Conservation (phyloP, 1,140 invertebrate genomes). For the Odontomachus brunneus region DNA sequence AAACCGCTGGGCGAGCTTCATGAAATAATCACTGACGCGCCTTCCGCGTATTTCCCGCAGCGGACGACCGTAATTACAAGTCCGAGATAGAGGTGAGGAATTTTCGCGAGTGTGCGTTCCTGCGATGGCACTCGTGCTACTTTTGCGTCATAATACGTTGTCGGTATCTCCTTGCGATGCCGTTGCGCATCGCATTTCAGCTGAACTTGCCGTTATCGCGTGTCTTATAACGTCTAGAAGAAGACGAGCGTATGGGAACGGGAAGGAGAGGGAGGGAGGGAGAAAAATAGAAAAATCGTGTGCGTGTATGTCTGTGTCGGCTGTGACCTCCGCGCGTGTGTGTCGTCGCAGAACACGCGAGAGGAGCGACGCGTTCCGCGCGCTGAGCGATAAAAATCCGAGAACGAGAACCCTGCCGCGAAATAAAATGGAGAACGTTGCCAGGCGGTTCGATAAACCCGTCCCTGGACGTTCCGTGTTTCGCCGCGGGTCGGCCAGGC, state of each 20-base stretch:
- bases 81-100: background rate
- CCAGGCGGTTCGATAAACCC: conserved; percentile 46
- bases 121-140: background rate
- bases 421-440: conserved; percentile 55
- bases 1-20: background rate
- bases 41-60: background rate
- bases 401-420: conserved; percentile 36
- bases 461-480: conserved; percentile 51
- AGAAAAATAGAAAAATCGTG: background rate
- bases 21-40: conserved; percentile 13
- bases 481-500: conserved; percentile 27
- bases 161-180: background rate
- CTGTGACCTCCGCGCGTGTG: too few species aligned
- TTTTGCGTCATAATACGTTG: background rate
- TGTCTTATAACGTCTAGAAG: background rate
- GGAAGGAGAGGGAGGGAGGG: too few species aligned
- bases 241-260: too few species aligned
- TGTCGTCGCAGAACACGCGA: conserved; percentile 6
- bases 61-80: background rate
- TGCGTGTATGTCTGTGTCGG: background rate
- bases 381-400: conserved; percentile 50
- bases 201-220: background rate
- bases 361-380: conserved; percentile 31
- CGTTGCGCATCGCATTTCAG: background rate
- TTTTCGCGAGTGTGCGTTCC: background rate